Conservation (phyloP, 1,140 invertebrate species). For the Philopotamus ludificatus region DNA sequence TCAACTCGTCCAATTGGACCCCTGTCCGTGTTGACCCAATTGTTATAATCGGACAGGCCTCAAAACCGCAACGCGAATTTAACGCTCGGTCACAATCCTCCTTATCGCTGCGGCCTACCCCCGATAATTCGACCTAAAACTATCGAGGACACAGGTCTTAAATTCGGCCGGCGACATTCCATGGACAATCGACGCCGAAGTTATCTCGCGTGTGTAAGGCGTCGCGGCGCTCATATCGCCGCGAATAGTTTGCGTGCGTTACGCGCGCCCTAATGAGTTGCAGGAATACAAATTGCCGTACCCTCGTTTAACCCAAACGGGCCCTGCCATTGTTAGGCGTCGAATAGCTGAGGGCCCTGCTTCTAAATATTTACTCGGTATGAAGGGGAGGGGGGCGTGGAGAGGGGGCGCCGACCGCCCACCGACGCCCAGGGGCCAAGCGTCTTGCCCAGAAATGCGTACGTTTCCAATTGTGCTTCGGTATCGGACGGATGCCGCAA, state of each 20-base stretch:
- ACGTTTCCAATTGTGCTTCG: conserved; percentile 1
- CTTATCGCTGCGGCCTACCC: too few species aligned
- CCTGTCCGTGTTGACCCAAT: too few species aligned
- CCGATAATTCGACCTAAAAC: too few species aligned
- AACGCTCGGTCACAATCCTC: too few species aligned
- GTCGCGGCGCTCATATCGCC: conserved; percentile 9
- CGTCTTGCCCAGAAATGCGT: background rate
- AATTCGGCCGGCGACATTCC: too few species aligned
- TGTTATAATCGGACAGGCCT: too few species aligned
- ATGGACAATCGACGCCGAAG: too few species aligned
- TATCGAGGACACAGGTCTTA: too few species aligned
- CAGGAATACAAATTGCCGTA: conserved; percentile 31
- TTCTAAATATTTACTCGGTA: conserved; percentile 17
- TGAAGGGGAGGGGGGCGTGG: background rate
- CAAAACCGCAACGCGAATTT: too few species aligned
- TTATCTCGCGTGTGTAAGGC: too few species aligned
- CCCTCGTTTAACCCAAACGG: conserved; percentile 27
- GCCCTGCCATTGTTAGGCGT: conserved; percentile 22
- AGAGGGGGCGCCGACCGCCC: background rate
- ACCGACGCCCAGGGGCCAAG: background rate
- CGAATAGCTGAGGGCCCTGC: conserved; percentile 14
- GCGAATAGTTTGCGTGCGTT: conserved; percentile 25
- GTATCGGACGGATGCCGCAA: conserved; percentile 4
- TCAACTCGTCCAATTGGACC: too few species aligned
- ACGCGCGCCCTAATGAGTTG: conserved; percentile 33